Evolutionary conservation across 2,888 invertebrate species (phyloP).

Genomic region (Drosophila neotestacea): DNA sequence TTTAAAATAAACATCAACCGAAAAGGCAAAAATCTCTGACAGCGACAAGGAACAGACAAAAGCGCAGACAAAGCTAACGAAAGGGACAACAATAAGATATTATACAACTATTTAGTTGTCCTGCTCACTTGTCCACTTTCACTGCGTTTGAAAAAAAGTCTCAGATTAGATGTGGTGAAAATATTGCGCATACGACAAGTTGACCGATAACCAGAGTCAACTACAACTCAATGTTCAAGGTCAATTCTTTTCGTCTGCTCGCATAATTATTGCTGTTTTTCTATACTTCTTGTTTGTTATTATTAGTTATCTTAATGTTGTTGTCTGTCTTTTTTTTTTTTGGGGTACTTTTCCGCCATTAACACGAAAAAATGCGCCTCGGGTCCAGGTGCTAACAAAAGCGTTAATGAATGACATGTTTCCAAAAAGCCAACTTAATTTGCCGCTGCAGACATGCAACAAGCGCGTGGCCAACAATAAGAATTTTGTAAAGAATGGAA

Average conservation of each 20-base stretch:
- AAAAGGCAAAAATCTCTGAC: constrained; percentile 38
- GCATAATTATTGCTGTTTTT: constrained; percentile 20
- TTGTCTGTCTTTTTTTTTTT: constrained; percentile 6
- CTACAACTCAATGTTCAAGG: constrained; percentile 45
- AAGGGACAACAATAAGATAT: constrained; percentile 1
- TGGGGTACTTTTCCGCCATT: constrained; percentile 63
- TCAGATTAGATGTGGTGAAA: constrained; percentile 21
- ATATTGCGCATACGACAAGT: constrained; percentile 48
- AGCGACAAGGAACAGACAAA: constrained; percentile 48
- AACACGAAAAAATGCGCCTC: constrained; percentile 35
- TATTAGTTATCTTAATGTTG: not conserved
- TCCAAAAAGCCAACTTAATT: constrained; percentile 40
- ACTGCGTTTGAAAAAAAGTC: not conserved
- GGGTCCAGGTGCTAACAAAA: constrained; percentile 66
- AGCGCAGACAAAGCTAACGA: constrained; percentile 13
- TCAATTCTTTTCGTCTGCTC: constrained; percentile 23
- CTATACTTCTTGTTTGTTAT: not conserved
- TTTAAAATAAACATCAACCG: constrained; percentile 71
- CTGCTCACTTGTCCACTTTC: constrained; percentile 18
- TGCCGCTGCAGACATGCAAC: constrained; percentile 61
- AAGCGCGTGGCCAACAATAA: constrained; percentile 60
- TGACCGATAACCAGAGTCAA: constrained; percentile 65
- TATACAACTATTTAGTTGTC: constrained; percentile 1
- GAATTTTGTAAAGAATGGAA: not conserved
- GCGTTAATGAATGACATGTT: constrained; percentile 74